Conservation (phyloP, 2,797 vertebrate species). For the Takifugu rubripes region DNA sequence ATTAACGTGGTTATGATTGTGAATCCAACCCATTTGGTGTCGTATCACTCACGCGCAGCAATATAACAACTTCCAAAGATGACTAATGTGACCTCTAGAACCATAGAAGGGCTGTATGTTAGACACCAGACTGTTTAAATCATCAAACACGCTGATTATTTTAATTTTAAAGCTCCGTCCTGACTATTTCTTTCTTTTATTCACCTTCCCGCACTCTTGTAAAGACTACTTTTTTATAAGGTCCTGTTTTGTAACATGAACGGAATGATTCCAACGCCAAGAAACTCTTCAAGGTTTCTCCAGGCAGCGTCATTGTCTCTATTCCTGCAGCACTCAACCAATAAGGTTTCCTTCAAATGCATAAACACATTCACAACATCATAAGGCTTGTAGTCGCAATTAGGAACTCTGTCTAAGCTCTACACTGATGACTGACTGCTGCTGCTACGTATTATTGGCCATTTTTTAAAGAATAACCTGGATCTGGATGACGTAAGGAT, state of each 20-base stretch:
- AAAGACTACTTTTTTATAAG: not conserved
- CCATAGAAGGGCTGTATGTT: not conserved
- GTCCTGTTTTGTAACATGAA: not conserved
- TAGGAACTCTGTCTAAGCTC: too few relatives aligned
- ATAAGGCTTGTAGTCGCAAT: too few relatives aligned
- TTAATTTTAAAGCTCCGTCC: not conserved
- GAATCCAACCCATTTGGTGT: slow-evolving; percentile 13
- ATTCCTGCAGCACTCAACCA: too few relatives aligned
- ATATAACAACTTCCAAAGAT: slow-evolving; percentile 8
- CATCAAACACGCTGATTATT: not conserved
- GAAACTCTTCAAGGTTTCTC: too few relatives aligned
- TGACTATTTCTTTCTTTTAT: not conserved
- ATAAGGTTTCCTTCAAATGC: too few relatives aligned
- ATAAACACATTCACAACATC: too few relatives aligned
- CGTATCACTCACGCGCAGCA: slow-evolving; percentile 8
- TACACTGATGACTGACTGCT: too few relatives aligned
- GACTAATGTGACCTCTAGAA: not conserved
- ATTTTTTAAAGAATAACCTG: too few relatives aligned
- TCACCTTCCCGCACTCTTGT: not conserved
- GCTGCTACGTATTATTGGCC: too few relatives aligned
- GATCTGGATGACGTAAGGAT: too few relatives aligned
- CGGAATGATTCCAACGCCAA: not conserved
- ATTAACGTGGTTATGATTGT: slow-evolving; percentile 25
- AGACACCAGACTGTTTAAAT: not conserved
- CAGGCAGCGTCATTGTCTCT: too few relatives aligned